phyloP scores from a whole-genome alignment of 1,140 invertebrate genomes.

The Neoseiulus cucumeris region DNA sequence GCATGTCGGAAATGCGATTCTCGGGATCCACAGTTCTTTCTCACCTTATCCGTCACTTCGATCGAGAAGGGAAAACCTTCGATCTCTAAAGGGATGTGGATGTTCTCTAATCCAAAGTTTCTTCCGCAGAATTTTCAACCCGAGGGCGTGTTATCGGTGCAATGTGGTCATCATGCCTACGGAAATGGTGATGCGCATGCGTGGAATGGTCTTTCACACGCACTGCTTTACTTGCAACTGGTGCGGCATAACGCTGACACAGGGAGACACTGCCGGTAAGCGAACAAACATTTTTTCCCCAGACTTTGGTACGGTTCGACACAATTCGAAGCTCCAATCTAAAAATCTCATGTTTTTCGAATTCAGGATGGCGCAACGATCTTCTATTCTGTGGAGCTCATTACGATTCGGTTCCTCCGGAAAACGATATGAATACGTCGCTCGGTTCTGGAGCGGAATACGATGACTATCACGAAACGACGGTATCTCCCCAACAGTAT shows the following conservation, averaged over 20 bases:
- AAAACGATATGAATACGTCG: slow-evolving; percentile 4
- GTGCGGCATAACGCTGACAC: slow-evolving; percentile 41
- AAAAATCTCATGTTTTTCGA: too few relatives aligned
- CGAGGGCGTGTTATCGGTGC: slow-evolving; percentile 58
- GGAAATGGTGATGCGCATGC: slow-evolving; percentile 73
- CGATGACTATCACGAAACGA: not conserved
- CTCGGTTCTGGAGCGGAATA: not conserved
- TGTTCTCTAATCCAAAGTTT: not conserved
- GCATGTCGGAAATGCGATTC: too few relatives aligned
- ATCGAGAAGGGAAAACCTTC: too few relatives aligned
- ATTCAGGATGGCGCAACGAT: slow-evolving; percentile 22
- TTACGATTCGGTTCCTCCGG: slow-evolving; percentile 25
- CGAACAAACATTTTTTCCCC: slow-evolving; percentile 14
- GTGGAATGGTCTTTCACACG: slow-evolving; percentile 68
- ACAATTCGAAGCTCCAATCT: too few relatives aligned
- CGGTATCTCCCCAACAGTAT: too few relatives aligned
- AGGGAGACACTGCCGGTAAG: slow-evolving; percentile 71
- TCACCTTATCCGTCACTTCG: too few relatives aligned
- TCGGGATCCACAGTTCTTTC: too few relatives aligned
- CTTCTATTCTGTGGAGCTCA: slow-evolving; percentile 31
- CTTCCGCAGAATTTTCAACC: slow-evolving; percentile 27
- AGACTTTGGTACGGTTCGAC: too few relatives aligned
- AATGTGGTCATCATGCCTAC: slow-evolving; percentile 59
- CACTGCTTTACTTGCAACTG: slow-evolving; percentile 71
- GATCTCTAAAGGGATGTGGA: too few relatives aligned